Base-by-base conservation (phyloP, 2,888 invertebrate species). In the Trachelus troglodyta region DNA sequence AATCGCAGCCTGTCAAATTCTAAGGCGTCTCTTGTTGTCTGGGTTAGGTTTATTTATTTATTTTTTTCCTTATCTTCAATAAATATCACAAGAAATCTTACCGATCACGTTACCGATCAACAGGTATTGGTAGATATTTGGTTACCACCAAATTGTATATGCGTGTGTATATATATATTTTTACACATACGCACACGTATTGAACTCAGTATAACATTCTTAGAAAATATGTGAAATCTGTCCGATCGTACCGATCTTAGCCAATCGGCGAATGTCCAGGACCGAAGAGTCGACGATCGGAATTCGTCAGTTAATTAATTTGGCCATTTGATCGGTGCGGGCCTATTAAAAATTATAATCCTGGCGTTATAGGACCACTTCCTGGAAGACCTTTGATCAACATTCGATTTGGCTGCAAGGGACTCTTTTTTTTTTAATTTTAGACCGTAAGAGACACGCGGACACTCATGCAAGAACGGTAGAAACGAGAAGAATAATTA, bases 11-110 rank as follows among this genome's bases (percentile, higher is more conserved):
- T 56, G 56, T 56, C 56, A 23, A 56, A 73, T 68, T 69, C 37
- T 73, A 40, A 76, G 68, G 30, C 12, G 12, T 40, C 34, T 73
- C 76, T 76, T 76, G 76, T 76, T 76, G 76, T 76, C 76, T 76
- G 76, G 75, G 69, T 71, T 33, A 30, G 15, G 31, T 35, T 35
- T 35, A 35, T 35, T 35, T 12, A 34, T 37, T 37, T 12, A 0
- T 37, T 37, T 37, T 37, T n/a, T 56, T 23, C 6, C 23, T 56
- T 40, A 15, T 56, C 23, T 56, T 23, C 2, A 6, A 56, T 56
- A 56, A 56, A 56, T 15, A 56, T 56, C 56, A 9, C 23, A 9
- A 56, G 0, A 6, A 56, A 56, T 56, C 56, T 56, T 56, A 23
- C 56, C 56, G 40, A 40, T 40, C 40, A 40, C 40, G 40, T 40